These are phyloP conservation scores for Perdita meconis DNA, from an alignment of 2,888 invertebrate species.

Conservation along the genomic window DNA sequence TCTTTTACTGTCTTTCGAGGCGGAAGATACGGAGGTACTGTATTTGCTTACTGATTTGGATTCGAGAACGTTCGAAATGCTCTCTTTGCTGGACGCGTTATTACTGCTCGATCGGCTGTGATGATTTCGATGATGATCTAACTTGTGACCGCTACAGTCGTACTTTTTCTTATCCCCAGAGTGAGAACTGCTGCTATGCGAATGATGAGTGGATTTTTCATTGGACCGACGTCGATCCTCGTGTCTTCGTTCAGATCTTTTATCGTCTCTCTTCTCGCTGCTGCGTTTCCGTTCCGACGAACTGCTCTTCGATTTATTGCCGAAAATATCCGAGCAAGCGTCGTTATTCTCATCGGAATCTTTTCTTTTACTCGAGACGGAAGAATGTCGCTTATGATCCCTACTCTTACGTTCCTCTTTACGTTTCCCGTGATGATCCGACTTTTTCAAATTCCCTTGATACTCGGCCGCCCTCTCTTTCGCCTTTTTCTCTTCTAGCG, in stretches of 20 bases:
- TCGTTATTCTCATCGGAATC: conserved; percentile 59
- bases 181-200: conserved; percentile 63
- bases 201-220: conserved; percentile 72
- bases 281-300: conserved; percentile 55
- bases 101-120: conserved; percentile 56
- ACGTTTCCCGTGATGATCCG: conserved; percentile 81
- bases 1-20: conserved; percentile 60
- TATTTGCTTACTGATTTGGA: conserved; percentile 51
- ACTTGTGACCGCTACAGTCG: conserved; percentile 61
- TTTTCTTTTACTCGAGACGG: conserved; percentile 68
- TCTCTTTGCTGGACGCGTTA: conserved; percentile 59
- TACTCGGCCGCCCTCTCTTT: conserved; percentile 83
- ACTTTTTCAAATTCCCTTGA: conserved; percentile 82
- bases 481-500: conserved; percentile 81
- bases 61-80: conserved; percentile 40
- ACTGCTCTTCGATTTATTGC: conserved; percentile 55
- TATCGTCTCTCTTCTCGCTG: conserved; percentile 64
- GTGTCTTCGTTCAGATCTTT: conserved; percentile 72
- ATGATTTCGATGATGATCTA: conserved; percentile 67
- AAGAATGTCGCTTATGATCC: conserved; percentile 70
- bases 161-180: conserved; percentile 74
- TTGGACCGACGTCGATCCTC: conserved; percentile 76
- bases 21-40: conserved; percentile 37
- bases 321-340: conserved; percentile 46
- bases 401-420: conserved; percentile 77